Conservation (phyloP, 2,113 vertebrate genomes). For the Brachypodius melanocephalos region DNA sequence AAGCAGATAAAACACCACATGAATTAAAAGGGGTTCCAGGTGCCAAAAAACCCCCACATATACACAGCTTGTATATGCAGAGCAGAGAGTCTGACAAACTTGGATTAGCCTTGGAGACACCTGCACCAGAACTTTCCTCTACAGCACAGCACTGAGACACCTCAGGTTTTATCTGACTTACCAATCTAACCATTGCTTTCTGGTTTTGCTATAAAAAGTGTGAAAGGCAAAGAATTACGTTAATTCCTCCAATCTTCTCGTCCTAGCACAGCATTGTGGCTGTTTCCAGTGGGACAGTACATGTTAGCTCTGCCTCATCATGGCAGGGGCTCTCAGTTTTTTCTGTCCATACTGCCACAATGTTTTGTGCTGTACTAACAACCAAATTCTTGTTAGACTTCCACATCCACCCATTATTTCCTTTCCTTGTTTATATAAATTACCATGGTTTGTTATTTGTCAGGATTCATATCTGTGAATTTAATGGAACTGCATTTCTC, state of each 20-base stretch:
- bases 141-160: not conserved
- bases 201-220: not conserved
- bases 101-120: not conserved
- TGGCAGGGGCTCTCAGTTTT: not conserved
- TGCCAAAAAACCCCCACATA: not conserved
- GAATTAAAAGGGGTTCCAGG: not conserved
- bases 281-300: not conserved
- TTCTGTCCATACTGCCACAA: not conserved
- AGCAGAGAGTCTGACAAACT: not conserved
- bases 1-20: not conserved
- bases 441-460: slow-evolving; percentile 59
- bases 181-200: not conserved
- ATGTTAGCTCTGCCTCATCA: not conserved
- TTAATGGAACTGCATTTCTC: slow-evolving; percentile 61
- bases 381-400: not conserved
- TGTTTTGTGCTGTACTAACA: not conserved
- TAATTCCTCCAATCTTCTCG: not conserved
- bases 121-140: not conserved
- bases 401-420: slow-evolving; percentile 24
- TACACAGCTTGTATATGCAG: fast-evolving
- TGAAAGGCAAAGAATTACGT: not conserved
- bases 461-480: slow-evolving; percentile 60
- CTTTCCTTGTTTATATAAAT: slow-evolving; percentile 62
- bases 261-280: not conserved
- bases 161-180: not conserved